Percentiles rank a stretch among this genome's conserved stretches.
Evolutionary conservation across 2,797 vertebrate species (phyloP).

Genomic region (Otus scops): DNA sequence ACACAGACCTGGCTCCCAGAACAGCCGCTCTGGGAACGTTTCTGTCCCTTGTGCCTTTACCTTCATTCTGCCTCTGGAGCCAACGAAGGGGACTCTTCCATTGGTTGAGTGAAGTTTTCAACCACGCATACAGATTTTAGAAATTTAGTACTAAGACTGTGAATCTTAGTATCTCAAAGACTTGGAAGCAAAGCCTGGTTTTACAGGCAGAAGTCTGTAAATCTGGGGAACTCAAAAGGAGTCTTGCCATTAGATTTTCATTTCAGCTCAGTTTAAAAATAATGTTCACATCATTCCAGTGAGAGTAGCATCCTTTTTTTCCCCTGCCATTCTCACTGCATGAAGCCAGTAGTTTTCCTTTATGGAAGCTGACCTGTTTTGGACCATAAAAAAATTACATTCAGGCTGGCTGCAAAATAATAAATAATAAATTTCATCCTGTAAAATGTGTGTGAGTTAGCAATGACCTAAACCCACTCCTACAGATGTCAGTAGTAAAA

Average conservation of each 20-base stretch:
- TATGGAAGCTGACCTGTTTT: not conserved
- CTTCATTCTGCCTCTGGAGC: not conserved
- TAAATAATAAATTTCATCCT: not conserved
- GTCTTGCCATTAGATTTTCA: not conserved
- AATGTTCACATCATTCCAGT: not conserved
- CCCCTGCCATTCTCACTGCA: not conserved
- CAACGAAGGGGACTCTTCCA: not conserved
- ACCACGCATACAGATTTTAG: not conserved
- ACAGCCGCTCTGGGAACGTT: not conserved
- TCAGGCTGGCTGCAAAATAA: not conserved
- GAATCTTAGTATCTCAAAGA: not conserved
- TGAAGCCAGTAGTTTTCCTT: not conserved
- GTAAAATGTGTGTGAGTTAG: not conserved
- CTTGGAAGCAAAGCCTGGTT: not conserved
- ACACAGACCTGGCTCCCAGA: fast-evolving
- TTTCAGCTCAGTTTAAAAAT: not conserved
- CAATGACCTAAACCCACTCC: not conserved
- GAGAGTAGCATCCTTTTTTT: not conserved
- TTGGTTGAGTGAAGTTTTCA: not conserved
- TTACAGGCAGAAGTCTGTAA: not conserved
- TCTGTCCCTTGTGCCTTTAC: not conserved
- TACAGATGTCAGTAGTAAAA: not conserved
- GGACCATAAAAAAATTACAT: not conserved
- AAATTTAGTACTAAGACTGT: not conserved
- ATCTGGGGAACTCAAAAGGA: not conserved